A percentile compares a stretch with the other conserved stretches of the same genome.
Evolutionary conservation across 2,113 vertebrate species (phyloP).

Genomic region (Xenus cinereus): DNA sequence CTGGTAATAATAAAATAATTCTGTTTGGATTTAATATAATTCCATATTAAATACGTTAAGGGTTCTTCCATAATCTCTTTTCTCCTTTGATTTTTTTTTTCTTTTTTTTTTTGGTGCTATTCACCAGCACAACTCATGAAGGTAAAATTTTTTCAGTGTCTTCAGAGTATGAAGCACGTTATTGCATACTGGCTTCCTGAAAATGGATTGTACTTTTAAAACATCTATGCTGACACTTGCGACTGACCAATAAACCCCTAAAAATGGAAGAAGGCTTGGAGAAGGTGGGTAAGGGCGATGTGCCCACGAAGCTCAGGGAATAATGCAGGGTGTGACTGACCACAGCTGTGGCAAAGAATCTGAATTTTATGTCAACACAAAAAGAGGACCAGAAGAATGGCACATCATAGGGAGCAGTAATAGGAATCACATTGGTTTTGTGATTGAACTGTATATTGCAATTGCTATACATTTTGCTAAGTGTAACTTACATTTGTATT

Average conservation of each 20-base stretch:
- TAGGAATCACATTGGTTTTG: not conserved
- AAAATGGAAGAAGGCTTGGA: not conserved
- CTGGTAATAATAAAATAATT: conserved; percentile 63
- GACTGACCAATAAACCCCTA: not conserved
- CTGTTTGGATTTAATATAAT: conserved; percentile 62
- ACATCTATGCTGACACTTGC: not conserved
- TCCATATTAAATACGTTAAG: conserved; percentile 51
- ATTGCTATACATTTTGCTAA: not conserved
- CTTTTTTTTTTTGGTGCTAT: not conserved
- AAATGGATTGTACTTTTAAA: not conserved
- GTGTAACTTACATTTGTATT: not conserved
- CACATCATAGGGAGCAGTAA: not conserved
- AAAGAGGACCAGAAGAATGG: not conserved
- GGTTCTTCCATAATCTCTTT: not conserved
- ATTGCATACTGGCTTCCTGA: not conserved
- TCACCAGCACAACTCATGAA: not conserved
- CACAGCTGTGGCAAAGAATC: not conserved
- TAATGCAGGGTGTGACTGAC: not conserved
- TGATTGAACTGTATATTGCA: not conserved
- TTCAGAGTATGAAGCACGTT: not conserved
- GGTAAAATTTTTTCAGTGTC: not conserved
- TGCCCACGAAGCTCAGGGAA: not conserved
- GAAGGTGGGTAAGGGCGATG: not conserved
- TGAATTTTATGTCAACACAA: not conserved
- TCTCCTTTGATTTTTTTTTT: not conserved